Conservation (phyloP, 2,797 vertebrate genomes). For the Bufotes viridis region DNA sequence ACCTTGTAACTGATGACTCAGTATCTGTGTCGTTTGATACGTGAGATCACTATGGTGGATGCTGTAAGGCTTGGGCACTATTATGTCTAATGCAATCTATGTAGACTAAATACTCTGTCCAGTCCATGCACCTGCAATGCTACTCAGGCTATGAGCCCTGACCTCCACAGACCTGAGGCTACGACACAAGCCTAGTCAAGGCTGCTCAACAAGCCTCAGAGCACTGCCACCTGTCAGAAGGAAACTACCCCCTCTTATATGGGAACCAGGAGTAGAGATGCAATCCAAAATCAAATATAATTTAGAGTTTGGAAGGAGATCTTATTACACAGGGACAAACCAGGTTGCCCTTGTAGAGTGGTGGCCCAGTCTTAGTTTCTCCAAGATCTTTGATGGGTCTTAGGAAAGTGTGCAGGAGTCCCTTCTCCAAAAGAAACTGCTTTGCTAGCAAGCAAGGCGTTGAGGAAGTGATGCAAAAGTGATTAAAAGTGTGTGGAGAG, state of each 20-base stretch:
- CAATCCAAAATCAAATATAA: neutral
- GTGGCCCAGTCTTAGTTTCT: neutral
- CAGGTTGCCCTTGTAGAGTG: neutral
- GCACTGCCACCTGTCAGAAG: neutral
- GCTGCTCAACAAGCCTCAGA: neutral
- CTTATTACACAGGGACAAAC: no score
- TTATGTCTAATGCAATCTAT: neutral
- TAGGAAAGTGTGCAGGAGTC: no score
- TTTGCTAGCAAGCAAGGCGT: no score
- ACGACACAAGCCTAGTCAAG: neutral
- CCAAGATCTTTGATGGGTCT: no score
- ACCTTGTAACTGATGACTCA: conserved; percentile 21
- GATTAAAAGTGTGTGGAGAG: no score
- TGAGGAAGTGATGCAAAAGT: no score
- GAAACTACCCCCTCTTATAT: neutral
- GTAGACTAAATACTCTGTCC: conserved; percentile 3
- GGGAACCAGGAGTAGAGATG: neutral
- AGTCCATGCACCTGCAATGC: neutral
- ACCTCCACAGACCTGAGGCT: neutral
- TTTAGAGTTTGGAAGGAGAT: no score
- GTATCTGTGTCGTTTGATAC: neutral
- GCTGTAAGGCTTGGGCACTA: neutral
- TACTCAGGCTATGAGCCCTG: neutral
- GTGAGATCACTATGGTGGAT: neutral
- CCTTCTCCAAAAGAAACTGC: no score